Base-by-base conservation (phyloP, 2,113 vertebrate species). In the Toxotes jaculatrix region DNA sequence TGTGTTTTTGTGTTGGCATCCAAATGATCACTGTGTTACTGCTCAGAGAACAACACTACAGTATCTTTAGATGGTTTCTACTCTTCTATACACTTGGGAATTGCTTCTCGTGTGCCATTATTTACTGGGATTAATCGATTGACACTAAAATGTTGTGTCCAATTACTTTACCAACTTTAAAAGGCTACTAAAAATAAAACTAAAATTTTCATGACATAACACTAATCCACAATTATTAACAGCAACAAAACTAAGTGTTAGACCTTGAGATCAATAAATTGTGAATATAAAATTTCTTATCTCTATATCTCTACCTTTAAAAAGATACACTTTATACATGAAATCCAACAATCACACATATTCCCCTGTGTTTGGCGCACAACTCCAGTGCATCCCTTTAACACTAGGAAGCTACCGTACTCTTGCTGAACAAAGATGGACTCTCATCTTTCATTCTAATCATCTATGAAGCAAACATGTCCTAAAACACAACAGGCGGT, bases 311-410 rank as follows among this genome's bases (percentile, higher is more conserved):
- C 27, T 27, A 61, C 82, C 77, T 82, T 88, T 91, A 88, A 87
- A 91, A 94, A 94, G 93, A 92, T 90, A 91, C 83, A 89, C 68
- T 92, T 90, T 90, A 67, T 89, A 92, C 80, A 87, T 77, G 68
- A 87, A 93, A 82, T 65, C 81, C 81, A 85, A 82, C 66, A 61
- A 61, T 56, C 65, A 71, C 47, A 63, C n/a, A 34, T 12, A 42
- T 60, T 42, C 57, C 62, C n/a, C 59, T 21, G 9, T 38, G 67
- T 83, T 79, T 59, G 14, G 51, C 36, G 14, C 64, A 13, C 36
- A 31, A 59, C 69, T 61, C 32, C 23, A 62, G 74, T 2, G 55
- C 65, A 66, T 69, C 85, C 45, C 49, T 34, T 60, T n/a, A 74
- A 77, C 60, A 62, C 62, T 56, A 53, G 21, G 49, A 76, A 74